Evolutionary conservation across 2,888 invertebrate genomes (phyloP).

Genomic region (Ptilodon capucinus): DNA sequence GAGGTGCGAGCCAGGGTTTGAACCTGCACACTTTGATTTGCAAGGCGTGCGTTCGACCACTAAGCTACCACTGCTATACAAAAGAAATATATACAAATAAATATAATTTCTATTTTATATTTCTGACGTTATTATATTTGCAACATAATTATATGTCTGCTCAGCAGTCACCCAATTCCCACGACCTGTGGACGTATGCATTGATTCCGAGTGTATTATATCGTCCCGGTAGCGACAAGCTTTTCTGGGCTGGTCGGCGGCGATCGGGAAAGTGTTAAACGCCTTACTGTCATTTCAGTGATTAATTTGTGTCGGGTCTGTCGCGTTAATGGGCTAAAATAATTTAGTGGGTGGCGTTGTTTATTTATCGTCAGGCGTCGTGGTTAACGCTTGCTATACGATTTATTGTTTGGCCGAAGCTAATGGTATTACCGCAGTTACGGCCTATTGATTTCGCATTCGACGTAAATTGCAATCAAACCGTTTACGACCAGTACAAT

Average conservation of each 20-base stretch:
- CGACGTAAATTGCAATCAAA: background rate
- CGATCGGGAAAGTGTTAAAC: slow-evolving; percentile 74
- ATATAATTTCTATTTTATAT: too few species aligned
- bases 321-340: slow-evolving; percentile 78
- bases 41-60: too few species aligned
- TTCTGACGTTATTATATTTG: slow-evolving; percentile 1
- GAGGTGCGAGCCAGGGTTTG: too few species aligned
- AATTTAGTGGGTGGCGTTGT: slow-evolving; percentile 73
- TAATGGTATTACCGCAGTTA: slow-evolving; percentile 17
- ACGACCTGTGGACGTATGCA: slow-evolving; percentile 57
- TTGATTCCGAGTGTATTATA: too few species aligned
- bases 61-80: too few species aligned
- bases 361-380: slow-evolving; percentile 67
- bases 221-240: slow-evolving; percentile 22
- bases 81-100: too few species aligned
- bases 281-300: slow-evolving; percentile 74
- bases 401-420: slow-evolving; percentile 53
- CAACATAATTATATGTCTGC: slow-evolving; percentile 26
- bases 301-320: slow-evolving; percentile 77
- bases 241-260: slow-evolving; percentile 40
- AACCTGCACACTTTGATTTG: too few species aligned
- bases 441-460: slow-evolving; percentile 9
- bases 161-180: slow-evolving; percentile 36
- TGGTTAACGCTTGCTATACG: slow-evolving; percentile 50
- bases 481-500: background rate